Evolutionary conservation across 1,140 invertebrate genomes (phyloP).

Genomic region (Achatina immaculata): DNA sequence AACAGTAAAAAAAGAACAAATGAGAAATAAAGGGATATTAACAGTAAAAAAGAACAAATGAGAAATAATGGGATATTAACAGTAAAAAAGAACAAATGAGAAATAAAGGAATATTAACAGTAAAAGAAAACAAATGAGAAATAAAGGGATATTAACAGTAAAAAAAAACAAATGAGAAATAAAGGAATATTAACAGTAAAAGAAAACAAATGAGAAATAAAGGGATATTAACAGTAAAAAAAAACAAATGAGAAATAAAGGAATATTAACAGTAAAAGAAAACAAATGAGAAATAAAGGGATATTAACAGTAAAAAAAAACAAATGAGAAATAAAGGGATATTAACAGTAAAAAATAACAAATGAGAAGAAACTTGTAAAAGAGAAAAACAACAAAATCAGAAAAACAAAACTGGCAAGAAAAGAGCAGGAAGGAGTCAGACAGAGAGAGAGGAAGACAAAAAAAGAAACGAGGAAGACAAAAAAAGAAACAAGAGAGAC

Average conservation of each 20-base stretch:
- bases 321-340: too few species aligned
- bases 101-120: not conserved
- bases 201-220: too few species aligned
- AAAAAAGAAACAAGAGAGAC: too few species aligned
- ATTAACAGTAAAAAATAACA: not conserved
- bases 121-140: not conserved
- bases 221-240: too few species aligned
- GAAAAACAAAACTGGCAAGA: not conserved
- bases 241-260: conserved; percentile 4
- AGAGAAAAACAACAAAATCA: not conserved
- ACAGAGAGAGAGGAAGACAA: not conserved
- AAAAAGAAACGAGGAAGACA: not conserved
- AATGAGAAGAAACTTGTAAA: not conserved
- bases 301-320: too few species aligned
- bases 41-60: too few species aligned
- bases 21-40: too few species aligned
- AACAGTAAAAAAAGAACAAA: too few species aligned
- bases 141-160: too few species aligned
- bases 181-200: not conserved
- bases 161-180: not conserved
- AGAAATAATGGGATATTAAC: too few species aligned
- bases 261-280: not conserved
- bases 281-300: not conserved
- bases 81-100: too few species aligned
- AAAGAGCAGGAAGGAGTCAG: not conserved